phyloP scores from a whole-genome alignment of 2,113 vertebrate species.

The Dermatemys mawii region DNA sequence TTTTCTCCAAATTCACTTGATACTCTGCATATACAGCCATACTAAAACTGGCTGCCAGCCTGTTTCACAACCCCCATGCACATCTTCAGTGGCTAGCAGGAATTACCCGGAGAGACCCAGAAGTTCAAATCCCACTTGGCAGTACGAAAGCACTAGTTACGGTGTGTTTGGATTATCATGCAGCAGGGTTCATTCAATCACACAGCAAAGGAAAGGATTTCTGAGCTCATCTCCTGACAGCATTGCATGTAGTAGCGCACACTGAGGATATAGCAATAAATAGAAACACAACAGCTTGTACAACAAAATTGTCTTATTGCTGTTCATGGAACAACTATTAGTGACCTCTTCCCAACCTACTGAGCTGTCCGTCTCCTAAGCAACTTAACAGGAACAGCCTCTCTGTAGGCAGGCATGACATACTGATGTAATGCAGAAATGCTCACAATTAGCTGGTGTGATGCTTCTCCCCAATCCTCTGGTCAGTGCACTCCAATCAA shows the following conservation, averaged over 20 bases:
- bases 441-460: background rate
- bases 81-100: background rate
- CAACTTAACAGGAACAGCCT: background rate
- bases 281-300: rapidly evolving
- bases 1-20: background rate
- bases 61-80: background rate
- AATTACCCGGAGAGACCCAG: background rate
- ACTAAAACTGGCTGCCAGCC: background rate
- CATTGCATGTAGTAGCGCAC: background rate
- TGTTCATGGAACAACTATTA: background rate
- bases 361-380: background rate
- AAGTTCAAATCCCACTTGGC: background rate
- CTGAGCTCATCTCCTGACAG: background rate
- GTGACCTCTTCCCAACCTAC: background rate
- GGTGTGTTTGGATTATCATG: background rate
- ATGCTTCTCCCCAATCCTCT: background rate
- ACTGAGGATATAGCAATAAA: background rate
- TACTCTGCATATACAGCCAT: background rate
- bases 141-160: background rate
- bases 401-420: background rate
- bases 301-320: background rate
- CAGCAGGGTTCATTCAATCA: background rate
- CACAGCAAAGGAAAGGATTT: conserved; percentile 38
- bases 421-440: rapidly evolving
- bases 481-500: background rate